Evolutionary conservation across 2,888 invertebrate genomes (phyloP).

Genomic region (Laspeyria flexula): DNA sequence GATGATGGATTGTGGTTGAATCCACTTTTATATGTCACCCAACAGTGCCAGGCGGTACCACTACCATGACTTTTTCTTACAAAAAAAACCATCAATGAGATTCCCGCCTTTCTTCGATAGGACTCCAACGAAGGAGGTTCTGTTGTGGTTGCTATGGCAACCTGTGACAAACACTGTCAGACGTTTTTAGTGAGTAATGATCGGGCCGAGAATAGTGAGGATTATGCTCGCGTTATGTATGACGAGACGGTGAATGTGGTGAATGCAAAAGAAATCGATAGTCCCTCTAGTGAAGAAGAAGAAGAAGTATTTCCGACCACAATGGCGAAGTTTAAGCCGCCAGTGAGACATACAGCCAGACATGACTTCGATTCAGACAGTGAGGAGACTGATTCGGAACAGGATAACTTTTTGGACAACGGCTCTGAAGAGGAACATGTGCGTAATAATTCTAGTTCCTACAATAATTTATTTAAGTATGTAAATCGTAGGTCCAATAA

Average conservation of each 20-base stretch:
- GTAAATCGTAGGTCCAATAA: no score
- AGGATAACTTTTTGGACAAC: conserved; percentile 67
- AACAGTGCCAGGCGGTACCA: conserved; percentile 53
- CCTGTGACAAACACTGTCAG: conserved; percentile 80
- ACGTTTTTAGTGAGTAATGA: conserved; percentile 59
- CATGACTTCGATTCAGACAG: conserved; percentile 80
- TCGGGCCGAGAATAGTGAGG: conserved; percentile 30
- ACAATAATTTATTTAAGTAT: no score
- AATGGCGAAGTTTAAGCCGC: conserved; percentile 81
- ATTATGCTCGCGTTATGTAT: conserved; percentile 75
- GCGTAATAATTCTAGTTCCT: conserved; percentile 6
- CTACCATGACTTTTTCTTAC: conserved; percentile 43
- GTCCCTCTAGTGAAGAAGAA: conserved; percentile 70
- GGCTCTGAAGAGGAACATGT: conserved; percentile 69
- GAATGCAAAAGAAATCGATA: conserved; percentile 86
- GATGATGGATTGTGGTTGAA: conserved; percentile 42
- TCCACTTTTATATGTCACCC: conserved; percentile 33
- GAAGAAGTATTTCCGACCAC: conserved; percentile 64
- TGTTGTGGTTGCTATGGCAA: conserved; percentile 72
- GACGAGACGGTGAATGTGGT: conserved; percentile 87
- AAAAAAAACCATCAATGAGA: conserved; percentile 31
- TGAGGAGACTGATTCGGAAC: conserved; percentile 72
- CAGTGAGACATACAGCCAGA: conserved; percentile 71
- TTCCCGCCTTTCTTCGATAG: conserved; percentile 52
- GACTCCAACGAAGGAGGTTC: conserved; percentile 55